Evolutionary conservation across 1,140 invertebrate species (phyloP).

Genomic region (Aethina tumida): DNA sequence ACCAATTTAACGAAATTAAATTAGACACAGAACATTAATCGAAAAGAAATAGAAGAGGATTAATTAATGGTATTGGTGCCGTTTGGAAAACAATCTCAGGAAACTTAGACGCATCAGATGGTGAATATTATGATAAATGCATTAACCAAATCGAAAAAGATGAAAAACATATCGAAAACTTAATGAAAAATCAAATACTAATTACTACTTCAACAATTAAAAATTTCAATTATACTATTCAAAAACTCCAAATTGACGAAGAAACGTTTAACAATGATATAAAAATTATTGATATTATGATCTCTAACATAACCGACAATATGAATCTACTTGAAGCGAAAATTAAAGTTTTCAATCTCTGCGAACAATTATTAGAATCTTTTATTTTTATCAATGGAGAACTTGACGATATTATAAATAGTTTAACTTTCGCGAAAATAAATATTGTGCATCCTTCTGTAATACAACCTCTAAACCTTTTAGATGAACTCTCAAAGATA

Average conservation of each 20-base stretch:
- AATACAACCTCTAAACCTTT: too few relatives aligned
- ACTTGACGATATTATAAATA: conserved; percentile 5
- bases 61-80: conserved; percentile 15
- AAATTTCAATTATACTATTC: conserved; percentile 18
- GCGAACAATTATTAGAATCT: conserved; percentile 12
- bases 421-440: too few relatives aligned
- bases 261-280: conserved; percentile 16
- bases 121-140: conserved; percentile 18
- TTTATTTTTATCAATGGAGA: conserved; percentile 7
- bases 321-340: conserved; percentile 1
- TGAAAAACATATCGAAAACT: conserved; percentile 14
- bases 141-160: conserved; percentile 16
- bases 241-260: conserved; percentile 16
- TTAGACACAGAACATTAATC: too few relatives aligned
- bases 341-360: conserved; percentile 4
- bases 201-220: conserved; percentile 14
- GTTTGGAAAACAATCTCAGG: conserved; percentile 18
- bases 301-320: conserved; percentile 5
- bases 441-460: conserved; percentile 15
- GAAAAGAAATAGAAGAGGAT: too few relatives aligned
- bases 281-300: conserved; percentile 8
- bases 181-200: conserved; percentile 19
- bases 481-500: too few relatives aligned
- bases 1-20: conserved; percentile 9
- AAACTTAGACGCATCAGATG: conserved; percentile 18